These are phyloP conservation scores for Barypeithes pellucidus DNA, from an alignment of 2,888 invertebrate genomes.

Conservation along the genomic window DNA sequence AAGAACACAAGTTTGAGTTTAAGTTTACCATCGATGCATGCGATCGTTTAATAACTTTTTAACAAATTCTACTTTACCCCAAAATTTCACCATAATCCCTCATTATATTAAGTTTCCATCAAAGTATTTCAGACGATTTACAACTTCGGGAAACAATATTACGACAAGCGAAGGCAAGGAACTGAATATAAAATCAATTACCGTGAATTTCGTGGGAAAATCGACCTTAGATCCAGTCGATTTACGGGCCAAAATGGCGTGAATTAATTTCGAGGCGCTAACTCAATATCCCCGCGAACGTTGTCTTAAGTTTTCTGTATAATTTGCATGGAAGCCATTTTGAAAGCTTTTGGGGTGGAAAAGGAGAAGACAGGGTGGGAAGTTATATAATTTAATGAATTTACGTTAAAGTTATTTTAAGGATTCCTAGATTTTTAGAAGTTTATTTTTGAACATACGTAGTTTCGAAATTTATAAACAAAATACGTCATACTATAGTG, in stretches of 20 bases:
- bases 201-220: constrained; percentile 48
- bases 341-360: constrained; percentile 66
- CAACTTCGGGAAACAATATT: constrained; percentile 53
- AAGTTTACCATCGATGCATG: too few relatives aligned
- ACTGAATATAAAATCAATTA: constrained; percentile 60
- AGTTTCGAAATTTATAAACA: too few relatives aligned
- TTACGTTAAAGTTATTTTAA: too few relatives aligned
- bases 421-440: too few relatives aligned
- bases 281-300: constrained; percentile 69
- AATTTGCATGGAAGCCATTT: constrained; percentile 72
- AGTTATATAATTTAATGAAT: constrained; percentile 1
- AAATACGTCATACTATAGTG: too few relatives aligned
- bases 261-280: constrained; percentile 63
- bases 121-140: constrained; percentile 52
- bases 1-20: too few relatives aligned
- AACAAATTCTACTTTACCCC: background rate
- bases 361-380: constrained; percentile 37
- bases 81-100: constrained; percentile 26
- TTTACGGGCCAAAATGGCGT: constrained; percentile 34
- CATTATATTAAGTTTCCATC: constrained; percentile 37
- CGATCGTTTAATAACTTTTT: too few relatives aligned
- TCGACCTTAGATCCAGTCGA: constrained; percentile 52
- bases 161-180: constrained; percentile 55
- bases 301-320: constrained; percentile 71
- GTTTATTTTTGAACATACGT: too few relatives aligned